Evolutionary conservation across 2,888 invertebrate genomes (phyloP).

Genomic region (Junonia oenone): DNA sequence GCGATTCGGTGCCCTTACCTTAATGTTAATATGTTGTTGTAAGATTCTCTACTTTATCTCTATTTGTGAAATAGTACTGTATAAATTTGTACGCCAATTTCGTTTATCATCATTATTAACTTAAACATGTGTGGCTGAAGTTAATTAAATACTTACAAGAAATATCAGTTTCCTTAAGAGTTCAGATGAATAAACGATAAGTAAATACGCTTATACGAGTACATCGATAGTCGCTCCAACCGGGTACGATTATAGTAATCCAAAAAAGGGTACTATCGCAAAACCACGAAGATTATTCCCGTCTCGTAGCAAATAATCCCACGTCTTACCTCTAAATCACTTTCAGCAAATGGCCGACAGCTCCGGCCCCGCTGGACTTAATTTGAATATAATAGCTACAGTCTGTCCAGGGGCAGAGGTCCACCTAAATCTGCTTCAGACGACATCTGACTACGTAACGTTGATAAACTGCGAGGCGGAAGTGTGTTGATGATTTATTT

Average conservation of each 20-base stretch:
- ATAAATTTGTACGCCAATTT: too few species aligned
- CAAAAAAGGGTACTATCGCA: conserved; percentile 23
- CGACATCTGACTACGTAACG: conserved; percentile 23
- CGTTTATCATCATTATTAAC: too few species aligned
- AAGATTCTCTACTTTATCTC: too few species aligned
- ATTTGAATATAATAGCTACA: conserved; percentile 34
- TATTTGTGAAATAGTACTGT: too few species aligned
- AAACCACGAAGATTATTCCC: conserved; percentile 26
- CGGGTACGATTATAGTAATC: conserved; percentile 10
- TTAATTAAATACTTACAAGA: too few species aligned
- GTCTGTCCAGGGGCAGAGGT: conserved; percentile 27
- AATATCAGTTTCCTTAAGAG: too few species aligned
- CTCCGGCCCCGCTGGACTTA: conserved; percentile 33
- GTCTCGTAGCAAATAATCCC: conserved; percentile 27
- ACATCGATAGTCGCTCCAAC: neutral
- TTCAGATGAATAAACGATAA: neutral
- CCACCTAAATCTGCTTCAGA: conserved; percentile 24
- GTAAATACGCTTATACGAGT: neutral
- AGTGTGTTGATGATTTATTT: conserved; percentile 35
- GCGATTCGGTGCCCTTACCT: too few species aligned
- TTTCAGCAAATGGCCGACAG: conserved; percentile 30
- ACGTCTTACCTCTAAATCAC: conserved; percentile 35
- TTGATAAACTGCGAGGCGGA: conserved; percentile 34
- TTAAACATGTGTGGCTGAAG: too few species aligned
- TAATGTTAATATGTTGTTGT: too few species aligned